Base-by-base conservation (phyloP, 2,888 invertebrate genomes). In the Ectemnius cavifrons region DNA sequence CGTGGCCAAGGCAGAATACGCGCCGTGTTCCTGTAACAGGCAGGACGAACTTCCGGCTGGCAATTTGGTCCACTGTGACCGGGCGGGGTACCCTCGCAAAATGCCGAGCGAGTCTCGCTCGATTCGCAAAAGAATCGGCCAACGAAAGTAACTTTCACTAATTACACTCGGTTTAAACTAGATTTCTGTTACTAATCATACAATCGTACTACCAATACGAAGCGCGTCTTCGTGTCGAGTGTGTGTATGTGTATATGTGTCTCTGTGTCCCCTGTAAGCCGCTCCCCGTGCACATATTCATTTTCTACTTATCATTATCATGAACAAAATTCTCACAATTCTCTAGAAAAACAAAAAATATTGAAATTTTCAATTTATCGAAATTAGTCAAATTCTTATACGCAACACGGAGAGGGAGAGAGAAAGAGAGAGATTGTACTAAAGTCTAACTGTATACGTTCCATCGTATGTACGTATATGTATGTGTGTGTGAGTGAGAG, bases 81-180 rank as follows among this genome's bases (percentile, higher is more conserved):
- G 47, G 47, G 11, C 47, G 47, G 13, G 47, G n/a, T 47, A 2
- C 47, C 11, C 13, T n/a, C 11, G n/a, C 47, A n/a, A 47, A 11
- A 47, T 4, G 47, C 2, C 23, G 23, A 23, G 23, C 23, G 37
- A 37, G 37, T 37, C 13, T 27, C 66, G 56, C 47, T 45, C 49
- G 52, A 61, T 60, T 58, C 23, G 57, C 45, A 47, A 67, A 46
- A 20, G 61, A 56, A 81, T 45, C 73, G 63, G 69, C 74, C 63
- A 78, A 82, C 73, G 68, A 78, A 83, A 80, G 47, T 68, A 79
- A 83, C 67, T 67, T 71, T 3, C 23, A 77, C 75, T 73, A 75
- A 75, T 79, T 77, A 74, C 75, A 81, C 8, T 6, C 65, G 70
- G 72, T 67, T 71, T 73, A 75, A 83, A 58, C 20, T 5, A 18